Evolutionary conservation across 2,888 invertebrate species (phyloP).

Genomic region (Chymomyza procnemis): DNA sequence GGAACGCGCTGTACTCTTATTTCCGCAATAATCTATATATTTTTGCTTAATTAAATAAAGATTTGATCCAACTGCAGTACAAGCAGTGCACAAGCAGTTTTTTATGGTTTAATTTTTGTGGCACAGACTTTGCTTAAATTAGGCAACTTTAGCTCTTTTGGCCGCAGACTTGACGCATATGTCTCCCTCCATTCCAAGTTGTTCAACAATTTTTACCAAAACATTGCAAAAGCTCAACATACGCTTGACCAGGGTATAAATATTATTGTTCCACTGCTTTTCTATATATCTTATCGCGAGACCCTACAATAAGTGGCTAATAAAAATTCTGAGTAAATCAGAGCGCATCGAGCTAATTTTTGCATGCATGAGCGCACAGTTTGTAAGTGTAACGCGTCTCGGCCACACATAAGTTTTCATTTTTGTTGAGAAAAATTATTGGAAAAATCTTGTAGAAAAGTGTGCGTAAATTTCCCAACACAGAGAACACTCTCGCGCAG

Average conservation of each 20-base stretch:
- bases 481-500: not conserved
- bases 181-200: too few relatives aligned
- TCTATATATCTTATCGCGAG: constrained; percentile 24
- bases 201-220: too few relatives aligned
- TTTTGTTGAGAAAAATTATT: not conserved
- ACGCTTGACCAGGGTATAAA: not conserved
- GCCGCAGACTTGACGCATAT: too few relatives aligned
- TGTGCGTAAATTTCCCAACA: not conserved
- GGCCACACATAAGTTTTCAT: constrained; percentile 15
- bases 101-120: too few relatives aligned
- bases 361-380: constrained; percentile 27
- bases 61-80: too few relatives aligned
- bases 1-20: too few relatives aligned
- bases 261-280: not conserved
- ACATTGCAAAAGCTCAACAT: too few relatives aligned
- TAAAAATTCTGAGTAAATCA: not conserved
- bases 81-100: too few relatives aligned
- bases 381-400: constrained; percentile 34
- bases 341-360: not conserved
- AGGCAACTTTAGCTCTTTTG: too few relatives aligned
- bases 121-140: not conserved
- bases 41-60: too few relatives aligned
- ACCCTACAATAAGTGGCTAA: not conserved
- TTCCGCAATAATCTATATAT: too few relatives aligned
- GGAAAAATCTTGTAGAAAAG: not conserved